Conservation (phyloP, 2,113 vertebrate genomes). For the Catharus bicknelli region DNA sequence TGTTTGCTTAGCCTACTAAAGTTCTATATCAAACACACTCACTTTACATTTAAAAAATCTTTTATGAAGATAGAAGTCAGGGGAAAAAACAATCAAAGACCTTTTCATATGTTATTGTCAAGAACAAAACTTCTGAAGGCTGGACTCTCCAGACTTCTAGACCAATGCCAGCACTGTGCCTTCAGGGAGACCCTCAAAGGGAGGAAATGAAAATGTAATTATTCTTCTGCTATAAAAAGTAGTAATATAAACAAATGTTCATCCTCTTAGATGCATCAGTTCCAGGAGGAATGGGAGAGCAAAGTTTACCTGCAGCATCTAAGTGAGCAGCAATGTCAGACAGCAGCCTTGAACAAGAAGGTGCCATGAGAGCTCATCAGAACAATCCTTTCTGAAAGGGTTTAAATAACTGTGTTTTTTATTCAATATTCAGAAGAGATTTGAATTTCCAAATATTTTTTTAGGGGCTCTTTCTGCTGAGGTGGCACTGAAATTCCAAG, state of each 20-base stretch:
- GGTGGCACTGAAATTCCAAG: background rate
- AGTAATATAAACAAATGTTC: background rate
- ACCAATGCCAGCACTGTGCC: background rate
- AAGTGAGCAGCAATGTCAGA: background rate
- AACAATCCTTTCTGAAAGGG: background rate
- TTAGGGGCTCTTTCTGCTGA: background rate
- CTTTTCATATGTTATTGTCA: background rate
- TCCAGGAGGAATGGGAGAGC: background rate
- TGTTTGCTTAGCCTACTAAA: background rate
- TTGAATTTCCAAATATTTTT: background rate
- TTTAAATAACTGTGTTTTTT: background rate
- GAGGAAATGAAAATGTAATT: background rate
- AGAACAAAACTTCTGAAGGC: background rate
- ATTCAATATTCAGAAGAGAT: background rate
- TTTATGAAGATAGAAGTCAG: background rate
- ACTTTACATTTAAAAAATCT: background rate
- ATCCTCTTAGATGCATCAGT: background rate
- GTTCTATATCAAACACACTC: background rate
- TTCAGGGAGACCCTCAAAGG: background rate
- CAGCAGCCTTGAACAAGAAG: background rate
- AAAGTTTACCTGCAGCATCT: background rate
- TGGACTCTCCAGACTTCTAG: background rate
- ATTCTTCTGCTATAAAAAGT: background rate
- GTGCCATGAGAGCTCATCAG: background rate
- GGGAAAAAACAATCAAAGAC: background rate